phyloP scores from a whole-genome alignment of 1,140 invertebrate genomes.

The Linepithema humile region DNA sequence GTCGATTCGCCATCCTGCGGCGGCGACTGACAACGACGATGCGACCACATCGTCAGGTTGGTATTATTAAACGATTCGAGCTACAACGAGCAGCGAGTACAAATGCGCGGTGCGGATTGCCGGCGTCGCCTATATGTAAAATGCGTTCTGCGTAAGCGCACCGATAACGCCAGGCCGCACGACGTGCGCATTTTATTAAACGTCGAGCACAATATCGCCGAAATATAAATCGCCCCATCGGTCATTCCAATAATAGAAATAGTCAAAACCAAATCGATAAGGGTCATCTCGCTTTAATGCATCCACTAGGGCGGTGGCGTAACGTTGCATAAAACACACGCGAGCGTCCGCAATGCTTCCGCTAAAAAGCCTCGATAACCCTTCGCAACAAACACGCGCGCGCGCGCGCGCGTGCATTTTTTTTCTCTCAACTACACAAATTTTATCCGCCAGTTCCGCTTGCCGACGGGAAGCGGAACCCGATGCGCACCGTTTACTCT shows the following conservation, averaged over 20 bases:
- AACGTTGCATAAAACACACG: background rate
- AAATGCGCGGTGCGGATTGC: constrained; percentile 5
- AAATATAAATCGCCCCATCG: constrained; percentile 21
- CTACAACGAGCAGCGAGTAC: constrained; percentile 9
- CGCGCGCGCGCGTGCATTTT: constrained; percentile 4
- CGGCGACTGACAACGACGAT: constrained; percentile 41
- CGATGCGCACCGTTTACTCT: constrained; percentile 50
- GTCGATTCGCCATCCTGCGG: constrained; percentile 61
- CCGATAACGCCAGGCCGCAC: background rate
- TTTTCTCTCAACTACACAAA: constrained; percentile 43
- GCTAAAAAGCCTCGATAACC: constrained; percentile 32
- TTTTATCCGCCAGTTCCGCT: constrained; percentile 26
- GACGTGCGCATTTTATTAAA: constrained; percentile 49
- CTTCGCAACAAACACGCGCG: background rate
- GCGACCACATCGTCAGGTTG: constrained; percentile 40
- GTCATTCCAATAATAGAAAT: constrained; percentile 10
- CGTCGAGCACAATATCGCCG: background rate
- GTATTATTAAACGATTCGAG: constrained; percentile 62
- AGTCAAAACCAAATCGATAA: background rate
- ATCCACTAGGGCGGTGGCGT: background rate
- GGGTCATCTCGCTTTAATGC: constrained; percentile 5
- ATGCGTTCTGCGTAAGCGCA: constrained; percentile 6
- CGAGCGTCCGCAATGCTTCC: background rate
- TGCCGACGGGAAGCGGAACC: constrained; percentile 31
- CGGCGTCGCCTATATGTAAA: constrained; percentile 40